Evolutionary conservation across 2,113 vertebrate species (phyloP).

Genomic region (Melanocharis versteri): DNA sequence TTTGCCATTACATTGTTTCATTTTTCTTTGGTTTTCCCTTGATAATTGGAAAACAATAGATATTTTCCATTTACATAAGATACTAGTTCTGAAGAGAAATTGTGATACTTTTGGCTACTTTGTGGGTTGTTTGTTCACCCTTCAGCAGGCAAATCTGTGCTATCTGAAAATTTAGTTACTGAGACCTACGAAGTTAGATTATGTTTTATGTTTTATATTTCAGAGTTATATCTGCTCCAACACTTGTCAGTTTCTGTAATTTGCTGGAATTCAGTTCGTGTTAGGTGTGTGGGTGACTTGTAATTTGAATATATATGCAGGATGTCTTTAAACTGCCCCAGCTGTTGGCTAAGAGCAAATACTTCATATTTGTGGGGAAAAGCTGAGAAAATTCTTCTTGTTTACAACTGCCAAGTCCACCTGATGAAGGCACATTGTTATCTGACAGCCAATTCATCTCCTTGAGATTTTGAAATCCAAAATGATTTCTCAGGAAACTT

Average conservation of each 20-base stretch:
- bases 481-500: conserved; percentile 78
- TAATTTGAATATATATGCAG: conserved; percentile 75
- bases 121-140: not conserved
- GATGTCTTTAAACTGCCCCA: conserved; percentile 74
- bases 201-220: not conserved
- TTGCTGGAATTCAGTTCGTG: conserved; percentile 35
- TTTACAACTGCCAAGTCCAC: conserved; percentile 82
- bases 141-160: not conserved
- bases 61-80: not conserved
- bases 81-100: not conserved
- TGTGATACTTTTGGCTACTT: not conserved
- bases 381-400: conserved; percentile 79
- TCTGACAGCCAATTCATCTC: conserved; percentile 82
- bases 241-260: conserved; percentile 1
- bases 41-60: not conserved
- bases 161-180: not conserved
- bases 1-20: not conserved
- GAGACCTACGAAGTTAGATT: not conserved
- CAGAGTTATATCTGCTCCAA: conserved; percentile 7
- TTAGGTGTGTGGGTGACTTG: conserved; percentile 60
- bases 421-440: conserved; percentile 80
- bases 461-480: conserved; percentile 76
- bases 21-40: not conserved
- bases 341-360: conserved; percentile 80
- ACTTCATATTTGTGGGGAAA: conserved; percentile 83